These are phyloP conservation scores for Danio choprae DNA, from an alignment of 2,797 vertebrate species.

Conservation along the genomic window DNA sequence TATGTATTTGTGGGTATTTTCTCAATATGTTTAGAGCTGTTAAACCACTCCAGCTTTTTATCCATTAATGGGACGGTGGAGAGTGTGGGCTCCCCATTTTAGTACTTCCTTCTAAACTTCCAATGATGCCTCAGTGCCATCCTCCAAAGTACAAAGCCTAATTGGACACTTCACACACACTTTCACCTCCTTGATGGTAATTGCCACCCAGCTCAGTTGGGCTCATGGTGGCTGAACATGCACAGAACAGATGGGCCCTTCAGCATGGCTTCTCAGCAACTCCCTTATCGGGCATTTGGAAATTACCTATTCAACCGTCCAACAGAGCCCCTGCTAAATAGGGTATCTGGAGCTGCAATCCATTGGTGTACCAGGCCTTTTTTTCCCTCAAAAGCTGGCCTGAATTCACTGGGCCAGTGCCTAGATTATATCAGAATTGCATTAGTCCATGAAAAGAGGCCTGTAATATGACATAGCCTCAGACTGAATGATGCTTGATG, in stretches of 20 bases:
- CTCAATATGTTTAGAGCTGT: slow-evolving; percentile 5
- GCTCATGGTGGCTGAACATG: slow-evolving; percentile 55
- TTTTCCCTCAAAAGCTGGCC: slow-evolving; percentile 38
- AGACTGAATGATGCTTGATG: slow-evolving; percentile 22
- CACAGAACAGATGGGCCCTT: slow-evolving; percentile 62
- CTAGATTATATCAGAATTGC: slow-evolving; percentile 30
- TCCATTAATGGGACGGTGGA: slow-evolving; percentile 40
- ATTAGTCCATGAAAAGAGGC: slow-evolving; percentile 27
- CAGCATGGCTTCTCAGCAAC: slow-evolving; percentile 45
- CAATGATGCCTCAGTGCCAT: slow-evolving; percentile 53
- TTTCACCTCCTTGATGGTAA: slow-evolving; percentile 62
- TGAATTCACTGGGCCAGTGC: slow-evolving; percentile 31
- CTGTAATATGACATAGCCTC: background rate
- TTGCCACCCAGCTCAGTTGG: slow-evolving; percentile 57
- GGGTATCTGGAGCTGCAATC: slow-evolving; percentile 45
- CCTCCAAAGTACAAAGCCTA: slow-evolving; percentile 58
- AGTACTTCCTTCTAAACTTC: slow-evolving; percentile 54
- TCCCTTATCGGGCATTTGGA: slow-evolving; percentile 45
- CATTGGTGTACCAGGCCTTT: slow-evolving; percentile 42
- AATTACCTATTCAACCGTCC: slow-evolving; percentile 53
- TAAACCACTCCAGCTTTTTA: slow-evolving; percentile 40
- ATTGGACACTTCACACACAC: slow-evolving; percentile 62
- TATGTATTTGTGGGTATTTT: slow-evolving; percentile 26
- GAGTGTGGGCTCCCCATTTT: slow-evolving; percentile 50
- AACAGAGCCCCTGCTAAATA: slow-evolving; percentile 55